phyloP scores from a whole-genome alignment of 1,140 invertebrate species.

The Procambarus clarkii region DNA sequence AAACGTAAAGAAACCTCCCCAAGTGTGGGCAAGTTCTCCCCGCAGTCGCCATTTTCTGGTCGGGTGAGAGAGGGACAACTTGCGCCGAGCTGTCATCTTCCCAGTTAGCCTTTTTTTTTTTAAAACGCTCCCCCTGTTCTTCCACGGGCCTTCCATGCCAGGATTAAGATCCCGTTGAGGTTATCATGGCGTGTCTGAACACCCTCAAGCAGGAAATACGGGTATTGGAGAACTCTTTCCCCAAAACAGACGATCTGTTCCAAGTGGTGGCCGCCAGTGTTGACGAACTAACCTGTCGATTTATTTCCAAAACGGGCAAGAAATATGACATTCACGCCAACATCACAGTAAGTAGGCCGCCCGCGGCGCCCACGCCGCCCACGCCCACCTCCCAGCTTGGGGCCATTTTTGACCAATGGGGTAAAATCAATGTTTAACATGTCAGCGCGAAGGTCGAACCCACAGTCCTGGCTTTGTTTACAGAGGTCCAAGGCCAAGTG shows the following conservation, averaged over 20 bases:
- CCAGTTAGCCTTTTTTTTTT: constrained; percentile 16
- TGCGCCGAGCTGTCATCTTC: constrained; percentile 51
- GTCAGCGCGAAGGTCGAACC: not conserved
- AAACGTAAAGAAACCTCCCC: not conserved
- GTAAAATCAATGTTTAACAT: constrained; percentile 4
- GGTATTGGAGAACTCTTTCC: constrained; percentile 95
- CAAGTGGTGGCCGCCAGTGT: constrained; percentile 97
- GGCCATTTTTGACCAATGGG: not conserved
- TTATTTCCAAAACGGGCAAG: constrained; percentile 94
- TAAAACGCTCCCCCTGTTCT: not conserved
- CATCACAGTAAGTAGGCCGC: constrained; percentile 87
- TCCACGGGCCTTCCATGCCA: constrained; percentile 20
- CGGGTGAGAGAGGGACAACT: constrained; percentile 35
- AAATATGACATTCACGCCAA: constrained; percentile 98
- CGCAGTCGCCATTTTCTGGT: constrained; percentile 70
- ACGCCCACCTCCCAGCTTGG: not conserved
- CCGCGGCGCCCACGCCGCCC: no score
- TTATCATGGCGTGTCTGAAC: constrained; percentile 95
- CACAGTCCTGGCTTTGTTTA: constrained; percentile 62
- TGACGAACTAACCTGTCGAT: constrained; percentile 97
- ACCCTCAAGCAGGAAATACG: constrained; percentile 98
- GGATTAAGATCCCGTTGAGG: constrained; percentile 24
- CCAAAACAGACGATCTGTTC: constrained; percentile 97
- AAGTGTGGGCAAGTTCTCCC: constrained; percentile 30
- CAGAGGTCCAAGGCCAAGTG: constrained; percentile 40